Evolutionary conservation across 2,888 invertebrate genomes (phyloP), one percentile per base, ranked within the genome.

Genomic region (Apodemia mormo): DNA sequence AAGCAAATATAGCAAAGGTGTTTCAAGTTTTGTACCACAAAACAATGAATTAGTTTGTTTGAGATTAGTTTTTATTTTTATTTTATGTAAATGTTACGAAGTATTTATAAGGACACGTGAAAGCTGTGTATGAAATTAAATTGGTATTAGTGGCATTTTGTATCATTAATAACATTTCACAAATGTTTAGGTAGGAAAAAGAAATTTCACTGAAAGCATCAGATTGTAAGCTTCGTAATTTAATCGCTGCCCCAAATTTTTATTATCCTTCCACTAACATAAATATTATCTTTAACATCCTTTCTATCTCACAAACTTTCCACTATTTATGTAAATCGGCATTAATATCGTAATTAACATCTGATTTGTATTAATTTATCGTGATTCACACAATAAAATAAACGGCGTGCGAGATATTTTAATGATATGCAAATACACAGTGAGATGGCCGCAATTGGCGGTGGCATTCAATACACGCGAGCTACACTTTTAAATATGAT

Each of bases 381-480:
- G 30, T 61, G 33, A 30, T 33, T 61, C 61, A 30, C 61, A 61
- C 33, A 61, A 6, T 12, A 61, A 61, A 61, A 2, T 12, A 61
- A 61, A 61, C 14, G 33, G 10, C 8, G 22, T 12, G 61, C 30
- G 61, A 61, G 33, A 30, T 61, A 61, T 61, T 61, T 1, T 30
- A 61, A 61, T 61, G 61, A 61, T 61, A 61, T 61, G 61, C 61
- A 61, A 61, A 61, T 61, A 33, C 49, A 49, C 14, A 12, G 61
- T 14, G 12, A 61, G 33, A 61, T 61, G 58, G 30, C 58, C 30
- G 30, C 58, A 30, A 30, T 58, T 61, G 61, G 61, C 30, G 33
- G 12, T 61, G 61, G 61, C 61, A 61, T 61, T 33, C 14, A 3
- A 61, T 61, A 12, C 2, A 61, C 29, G 30, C 30, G 30, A 29